phyloP scores from a whole-genome alignment of 2,888 invertebrate genomes.

The Omphaloscelis lunosa region DNA sequence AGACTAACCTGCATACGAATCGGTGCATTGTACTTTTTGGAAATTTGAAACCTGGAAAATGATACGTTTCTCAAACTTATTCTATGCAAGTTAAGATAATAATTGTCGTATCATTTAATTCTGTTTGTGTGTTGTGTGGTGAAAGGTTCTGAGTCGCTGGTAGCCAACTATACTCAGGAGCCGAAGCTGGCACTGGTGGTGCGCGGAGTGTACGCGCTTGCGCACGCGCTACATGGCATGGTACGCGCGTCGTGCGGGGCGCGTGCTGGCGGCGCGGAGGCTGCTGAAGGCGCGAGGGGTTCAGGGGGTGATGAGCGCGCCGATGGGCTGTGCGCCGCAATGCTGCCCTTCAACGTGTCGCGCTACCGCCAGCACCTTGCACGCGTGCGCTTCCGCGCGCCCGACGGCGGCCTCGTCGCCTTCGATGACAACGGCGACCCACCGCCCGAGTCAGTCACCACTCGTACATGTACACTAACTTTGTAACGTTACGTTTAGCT shows the following conservation, averaged over 20 bases:
- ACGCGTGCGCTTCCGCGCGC: slow-evolving; percentile 93
- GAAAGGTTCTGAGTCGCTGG: slow-evolving; percentile 90
- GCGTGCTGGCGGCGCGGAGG: slow-evolving; percentile 88
- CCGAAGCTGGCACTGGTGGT: slow-evolving; percentile 95
- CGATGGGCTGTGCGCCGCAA: slow-evolving; percentile 90
- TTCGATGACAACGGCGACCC: slow-evolving; percentile 95
- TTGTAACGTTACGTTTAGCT: too few relatives aligned
- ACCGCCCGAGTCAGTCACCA: slow-evolving; percentile 92
- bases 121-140: neutral
- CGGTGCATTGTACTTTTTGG: neutral
- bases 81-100: neutral
- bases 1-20: neutral
- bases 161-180: slow-evolving; percentile 92
- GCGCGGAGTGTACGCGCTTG: slow-evolving; percentile 94
- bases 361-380: slow-evolving; percentile 92
- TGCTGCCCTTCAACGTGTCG: slow-evolving; percentile 93
- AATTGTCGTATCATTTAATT: neutral
- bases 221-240: slow-evolving; percentile 93
- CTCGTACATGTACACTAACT: neutral
- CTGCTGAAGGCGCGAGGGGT: slow-evolving; percentile 79
- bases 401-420: slow-evolving; percentile 91
- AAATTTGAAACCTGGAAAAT: neutral
- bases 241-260: slow-evolving; percentile 91
- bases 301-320: slow-evolving; percentile 62
- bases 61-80: neutral